Conservation (phyloP, 2,797 vertebrate species). For the Avahi laniger region DNA sequence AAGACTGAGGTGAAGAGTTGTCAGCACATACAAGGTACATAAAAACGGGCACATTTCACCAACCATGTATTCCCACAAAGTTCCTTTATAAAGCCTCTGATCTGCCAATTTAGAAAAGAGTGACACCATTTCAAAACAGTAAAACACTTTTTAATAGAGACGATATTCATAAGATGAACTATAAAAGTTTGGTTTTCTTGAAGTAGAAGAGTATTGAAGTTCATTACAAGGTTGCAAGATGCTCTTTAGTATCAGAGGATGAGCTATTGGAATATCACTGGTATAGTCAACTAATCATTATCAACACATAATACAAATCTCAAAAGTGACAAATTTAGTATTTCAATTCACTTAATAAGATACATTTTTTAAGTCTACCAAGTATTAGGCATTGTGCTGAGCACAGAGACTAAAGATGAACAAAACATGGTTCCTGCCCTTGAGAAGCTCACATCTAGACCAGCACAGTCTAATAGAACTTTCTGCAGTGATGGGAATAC, state of each 20-base stretch:
- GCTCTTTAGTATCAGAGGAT: neutral
- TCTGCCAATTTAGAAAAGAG: neutral
- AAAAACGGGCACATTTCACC: neutral
- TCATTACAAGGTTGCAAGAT: neutral
- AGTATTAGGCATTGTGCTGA: neutral
- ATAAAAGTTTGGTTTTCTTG: neutral
- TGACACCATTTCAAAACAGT: neutral
- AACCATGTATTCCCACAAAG: neutral
- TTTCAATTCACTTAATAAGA: constrained; percentile 29
- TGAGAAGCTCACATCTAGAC: neutral
- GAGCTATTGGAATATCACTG: neutral
- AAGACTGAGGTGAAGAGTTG: neutral
- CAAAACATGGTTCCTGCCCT: neutral
- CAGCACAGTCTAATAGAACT: neutral
- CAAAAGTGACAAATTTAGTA: constrained; percentile 16
- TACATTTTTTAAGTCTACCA: neutral
- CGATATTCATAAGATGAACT: neutral
- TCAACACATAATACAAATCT: neutral
- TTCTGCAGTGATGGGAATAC: neutral
- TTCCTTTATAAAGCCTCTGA: neutral
- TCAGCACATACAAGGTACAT: neutral
- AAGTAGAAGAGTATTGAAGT: neutral
- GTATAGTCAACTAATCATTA: neutral
- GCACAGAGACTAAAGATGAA: neutral
- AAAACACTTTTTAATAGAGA: neutral